Evolutionary conservation across 92 coral and sea anemone species (phyloP), one percentile per base, ranked within the genome.

Genomic region (Palythoa grandis): DNA sequence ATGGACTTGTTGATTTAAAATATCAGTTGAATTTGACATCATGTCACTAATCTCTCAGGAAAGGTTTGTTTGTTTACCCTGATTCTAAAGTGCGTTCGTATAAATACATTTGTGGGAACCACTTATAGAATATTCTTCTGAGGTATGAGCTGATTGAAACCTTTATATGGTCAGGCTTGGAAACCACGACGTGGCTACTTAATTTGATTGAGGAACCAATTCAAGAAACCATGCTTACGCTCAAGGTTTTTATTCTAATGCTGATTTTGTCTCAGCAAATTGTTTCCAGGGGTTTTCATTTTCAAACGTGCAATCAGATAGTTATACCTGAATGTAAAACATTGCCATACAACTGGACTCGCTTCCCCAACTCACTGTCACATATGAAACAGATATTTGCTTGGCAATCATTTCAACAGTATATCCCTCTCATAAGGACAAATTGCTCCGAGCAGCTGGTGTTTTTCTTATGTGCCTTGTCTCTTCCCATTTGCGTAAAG

Each of bases 261-360:
- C 22, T 63, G 22, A n/a, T 23, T 20, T 19, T 63, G 69, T 63
- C 24, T 7, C 69, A 5, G 11, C 24, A 23, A 63, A 23, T 19
- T 63, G 25, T 63, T 63, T 63, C 69, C 69, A 63, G 69, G 22
- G 22, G 69, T 63, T 63, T 63, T 63, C 22, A 19, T 63, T 23
- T 63, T 63, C 69, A 22, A 63, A 19, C 69, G 11, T 95, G 98
- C 76, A 90, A 92, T 84, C 85, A 88, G 23, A 90, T 96, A 68
- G 72, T 74, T 43, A 61, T 94, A 11, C 92, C 96, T 16, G 73
- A 90, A 38, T 96, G 98, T 88, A 73, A 74, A 38, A 70, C 84
- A 13, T 75, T 92, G 69, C 95, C 98, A 11, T 96, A 96, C 92
- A 90, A 96, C 71, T 43, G 70, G 79, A 96, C 98, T 3, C 85